Base-by-base conservation (phyloP, 2,113 vertebrate genomes). In the Hemiscyllium ocellatum region DNA sequence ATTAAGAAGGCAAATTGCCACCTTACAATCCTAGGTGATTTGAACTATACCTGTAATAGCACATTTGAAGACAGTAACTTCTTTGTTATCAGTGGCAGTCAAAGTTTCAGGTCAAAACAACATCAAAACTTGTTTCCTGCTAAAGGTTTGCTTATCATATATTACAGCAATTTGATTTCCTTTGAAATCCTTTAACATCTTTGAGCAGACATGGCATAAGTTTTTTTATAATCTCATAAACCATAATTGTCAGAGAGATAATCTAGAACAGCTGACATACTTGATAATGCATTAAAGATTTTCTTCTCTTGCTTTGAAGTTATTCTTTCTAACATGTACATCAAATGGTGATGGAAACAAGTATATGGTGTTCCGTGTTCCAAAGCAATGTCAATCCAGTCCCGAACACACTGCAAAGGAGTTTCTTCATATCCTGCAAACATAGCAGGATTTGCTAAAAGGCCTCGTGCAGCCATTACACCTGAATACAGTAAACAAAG, bases 251-350 rank as follows among this genome's bases (percentile, higher is more conserved):
- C 97, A 96, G 97, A 97, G 83, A 99, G 98, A 97, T 99, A 99
- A 97, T 99, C 99, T 95, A 99, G 96, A 95, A 99, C 98, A 61
- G 98, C 98, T 69, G 99, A 98, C n/a, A 98, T 99, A 96, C 99
- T 99, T 94, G 98, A 98, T 86, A 99, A 97, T 96, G 98, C 97
- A 95, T 99, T 99, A 96, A 99, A 99, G 83, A 98, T 96, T 96
- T 97, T 99, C 96, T 98, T 98, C 97, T 99, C 99, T 68, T 99
- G 98, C 96, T 98, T 99, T 93, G 99, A 99, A 96, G 98, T 99
- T 96, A 99, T 98, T 50, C 97, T 98, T 97, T 99, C 99, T 97
- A 99, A 97, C 99, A 99, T 99, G 97, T 99, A 99, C 96, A 99
- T 99, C 85, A 99, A 98, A 96, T 99, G 99, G 72, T 99, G 99